Base-by-base conservation (phyloP, 53 echinoderm and acorn worm species). In the Echinarachnius parma region DNA sequence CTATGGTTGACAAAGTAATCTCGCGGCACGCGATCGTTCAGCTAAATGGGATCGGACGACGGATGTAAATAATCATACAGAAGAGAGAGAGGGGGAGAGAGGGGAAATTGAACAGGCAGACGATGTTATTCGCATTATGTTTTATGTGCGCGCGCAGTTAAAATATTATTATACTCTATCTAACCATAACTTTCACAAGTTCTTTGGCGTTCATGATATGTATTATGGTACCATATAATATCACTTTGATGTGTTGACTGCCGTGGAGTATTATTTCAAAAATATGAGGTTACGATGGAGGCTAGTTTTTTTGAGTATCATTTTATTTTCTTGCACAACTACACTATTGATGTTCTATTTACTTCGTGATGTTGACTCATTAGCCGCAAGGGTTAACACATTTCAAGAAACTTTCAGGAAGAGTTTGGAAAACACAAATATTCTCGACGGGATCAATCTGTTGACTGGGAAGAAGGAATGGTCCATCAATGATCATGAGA, bases 401-500 rank as follows among this genome's bases (percentile, higher is more conserved):
- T 16, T 69, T n/a, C 70, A 69, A 32, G 21, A 53, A 33, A 35
- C 35, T 53, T 32, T 69, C 34, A 50, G 34, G 53, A 29, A 53
- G 16, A 69, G 53, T 24, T 52, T 69, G 25, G 23, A 53, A 53
- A 53, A 69, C 35, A 69, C 70, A 14, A 53, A 53, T 34, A 53
- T 69, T 32, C 31, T 69, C 34, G 53, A 69, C 22, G 70, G 70
- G 10, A 69, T 69, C 2, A 69, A 69, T 46, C 22, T 69, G 54
- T 26, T 69, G 20, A 53, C 21, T 23, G 53, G 70, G 19, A 21
- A 32, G n/a, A n/a, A n/a, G n/a, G n/a, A n/a, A n/a, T n/a, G n/a
- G n/a, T n/a, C n/a, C n/a, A n/a, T n/a, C n/a, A n/a, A n/a, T n/a
- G 70, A 69, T 20, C 70, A 69, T 22, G 48, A 53, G 23, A 69